Percentiles rank a stretch among this genome's conserved stretches.
These are phyloP conservation scores for Anastatus disparis DNA, from an alignment of 1,140 invertebrate genomes.

Conservation along the genomic window DNA sequence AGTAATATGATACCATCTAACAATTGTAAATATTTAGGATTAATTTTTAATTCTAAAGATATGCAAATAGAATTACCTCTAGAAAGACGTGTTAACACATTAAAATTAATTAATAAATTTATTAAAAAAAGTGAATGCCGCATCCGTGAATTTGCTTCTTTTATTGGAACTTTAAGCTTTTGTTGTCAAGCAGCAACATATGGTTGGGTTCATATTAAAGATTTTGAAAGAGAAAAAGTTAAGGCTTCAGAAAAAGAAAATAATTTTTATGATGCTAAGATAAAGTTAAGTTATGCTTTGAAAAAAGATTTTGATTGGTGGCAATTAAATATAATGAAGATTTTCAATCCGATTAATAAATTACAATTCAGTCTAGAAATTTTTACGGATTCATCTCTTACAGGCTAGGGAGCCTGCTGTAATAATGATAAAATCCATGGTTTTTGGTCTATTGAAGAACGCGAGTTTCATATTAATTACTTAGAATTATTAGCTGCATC, in stretches of 20 bases:
- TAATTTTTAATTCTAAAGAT: no score
- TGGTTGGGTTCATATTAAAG: no score
- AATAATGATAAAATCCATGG: slow-evolving; percentile 16
- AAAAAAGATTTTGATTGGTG: slow-evolving; percentile 10
- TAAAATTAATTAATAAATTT: no score
- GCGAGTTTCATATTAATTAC: no score
- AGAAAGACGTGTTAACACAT: neutral
- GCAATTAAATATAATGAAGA: neutral
- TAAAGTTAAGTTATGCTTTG: no score
- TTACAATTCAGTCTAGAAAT: neutral
- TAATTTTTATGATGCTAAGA: no score
- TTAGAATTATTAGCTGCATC: slow-evolving; percentile 35
- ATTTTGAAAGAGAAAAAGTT: no score
- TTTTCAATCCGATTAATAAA: neutral
- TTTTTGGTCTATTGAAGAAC: no score
- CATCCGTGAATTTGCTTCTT: no score
- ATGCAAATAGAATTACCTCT: slow-evolving; percentile 5
- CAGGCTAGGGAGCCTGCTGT: slow-evolving; percentile 1
- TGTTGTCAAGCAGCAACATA: slow-evolving; percentile 27
- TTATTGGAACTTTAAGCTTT: slow-evolving; percentile 22
- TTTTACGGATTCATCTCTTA: neutral
- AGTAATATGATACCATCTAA: slow-evolving; percentile 10
- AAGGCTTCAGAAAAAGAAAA: no score
- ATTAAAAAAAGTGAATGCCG: no score
- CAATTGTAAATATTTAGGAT: slow-evolving; percentile 29